Evolutionary conservation across 2,797 vertebrate genomes (phyloP).

Genomic region (Chromis chromis): DNA sequence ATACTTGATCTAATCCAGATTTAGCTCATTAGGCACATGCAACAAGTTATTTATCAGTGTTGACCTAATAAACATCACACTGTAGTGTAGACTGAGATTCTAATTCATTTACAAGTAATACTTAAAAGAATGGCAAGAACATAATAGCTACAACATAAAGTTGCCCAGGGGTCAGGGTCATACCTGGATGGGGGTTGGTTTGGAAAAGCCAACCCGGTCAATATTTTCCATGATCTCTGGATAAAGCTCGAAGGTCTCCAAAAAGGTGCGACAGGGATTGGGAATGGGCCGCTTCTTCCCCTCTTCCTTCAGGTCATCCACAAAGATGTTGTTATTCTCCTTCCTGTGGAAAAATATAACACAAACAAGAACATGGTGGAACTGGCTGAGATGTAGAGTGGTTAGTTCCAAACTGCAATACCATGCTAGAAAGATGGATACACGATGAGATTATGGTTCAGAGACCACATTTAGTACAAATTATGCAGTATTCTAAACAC

Average conservation of each 20-base stretch:
- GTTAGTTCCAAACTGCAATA: neutral
- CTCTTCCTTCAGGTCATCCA: slow-evolving; percentile 91
- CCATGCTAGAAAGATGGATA: neutral
- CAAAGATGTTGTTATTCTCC: slow-evolving; percentile 92
- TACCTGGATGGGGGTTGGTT: slow-evolving; percentile 97
- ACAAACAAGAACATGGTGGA: neutral
- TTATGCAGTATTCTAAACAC: neutral
- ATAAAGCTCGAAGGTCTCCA: slow-evolving; percentile 90
- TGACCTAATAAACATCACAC: no score
- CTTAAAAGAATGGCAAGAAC: no score
- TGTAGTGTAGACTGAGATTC: no score
- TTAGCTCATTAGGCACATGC: no score
- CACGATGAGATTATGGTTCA: neutral
- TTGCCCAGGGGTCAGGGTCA: neutral
- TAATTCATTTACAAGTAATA: no score
- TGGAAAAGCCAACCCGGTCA: slow-evolving; percentile 88
- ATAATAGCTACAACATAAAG: no score
- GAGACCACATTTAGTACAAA: neutral
- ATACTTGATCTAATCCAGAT: no score
- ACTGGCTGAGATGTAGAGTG: neutral
- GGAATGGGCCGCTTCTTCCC: slow-evolving; percentile 88
- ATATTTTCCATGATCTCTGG: slow-evolving; percentile 94
- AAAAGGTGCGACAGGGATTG: slow-evolving; percentile 90
- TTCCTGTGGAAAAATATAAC: slow-evolving; percentile 81
- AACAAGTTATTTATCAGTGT: no score